Evolutionary conservation across 2,113 vertebrate genomes (phyloP).

Genomic region (Sturnus vulgaris): DNA sequence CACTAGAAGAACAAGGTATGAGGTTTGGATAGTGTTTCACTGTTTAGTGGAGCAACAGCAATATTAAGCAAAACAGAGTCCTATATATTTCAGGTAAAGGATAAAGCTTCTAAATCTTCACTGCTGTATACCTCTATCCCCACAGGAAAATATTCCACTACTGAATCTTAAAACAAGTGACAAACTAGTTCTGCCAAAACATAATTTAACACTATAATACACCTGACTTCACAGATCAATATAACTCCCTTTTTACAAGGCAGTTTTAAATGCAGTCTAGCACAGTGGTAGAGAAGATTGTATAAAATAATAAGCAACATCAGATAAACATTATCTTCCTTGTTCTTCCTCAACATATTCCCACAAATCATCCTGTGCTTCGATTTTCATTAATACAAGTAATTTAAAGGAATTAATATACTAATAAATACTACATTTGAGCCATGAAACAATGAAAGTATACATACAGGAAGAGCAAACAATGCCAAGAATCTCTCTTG

Average conservation of each 20-base stretch:
- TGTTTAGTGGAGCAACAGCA: neutral
- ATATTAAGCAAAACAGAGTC: neutral
- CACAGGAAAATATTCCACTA: neutral
- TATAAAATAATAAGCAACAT: neutral
- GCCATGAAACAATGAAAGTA: neutral
- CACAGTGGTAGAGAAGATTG: rapidly evolving
- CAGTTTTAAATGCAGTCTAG: neutral
- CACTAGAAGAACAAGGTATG: neutral
- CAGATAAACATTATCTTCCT: neutral
- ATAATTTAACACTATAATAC: neutral
- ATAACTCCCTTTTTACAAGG: neutral
- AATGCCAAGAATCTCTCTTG: neutral
- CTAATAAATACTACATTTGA: neutral
- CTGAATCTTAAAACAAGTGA: neutral
- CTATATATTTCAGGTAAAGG: neutral
- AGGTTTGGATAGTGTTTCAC: neutral
- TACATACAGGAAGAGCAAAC: neutral
- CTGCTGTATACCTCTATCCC: neutral
- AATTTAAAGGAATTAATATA: neutral
- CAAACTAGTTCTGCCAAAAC: neutral
- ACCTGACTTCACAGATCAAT: neutral
- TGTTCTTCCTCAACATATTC: neutral
- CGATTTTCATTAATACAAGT: rapidly evolving
- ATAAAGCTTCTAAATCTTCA: neutral
- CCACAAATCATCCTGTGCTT: neutral